Percentiles rank a stretch among this genome's conserved stretches.
Evolutionary conservation across 2,888 invertebrate genomes (phyloP).

Genomic region (Rhagonycha lutea): DNA sequence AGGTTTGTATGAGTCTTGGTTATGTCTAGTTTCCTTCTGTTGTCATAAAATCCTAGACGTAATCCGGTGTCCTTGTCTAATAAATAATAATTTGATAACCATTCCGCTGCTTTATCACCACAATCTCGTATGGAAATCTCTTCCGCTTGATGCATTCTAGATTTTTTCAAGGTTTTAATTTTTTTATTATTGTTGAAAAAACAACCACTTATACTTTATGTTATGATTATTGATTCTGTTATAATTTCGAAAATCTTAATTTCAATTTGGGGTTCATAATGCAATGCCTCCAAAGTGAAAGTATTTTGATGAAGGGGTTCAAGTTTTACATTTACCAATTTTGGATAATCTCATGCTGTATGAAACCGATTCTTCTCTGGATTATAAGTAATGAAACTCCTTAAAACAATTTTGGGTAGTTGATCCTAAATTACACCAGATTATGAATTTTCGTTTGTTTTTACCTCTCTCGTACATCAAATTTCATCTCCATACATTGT

Average conservation of each 20-base stretch:
- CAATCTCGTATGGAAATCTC: slow-evolving; percentile 57
- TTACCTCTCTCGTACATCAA: slow-evolving; percentile 46
- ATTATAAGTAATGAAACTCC: slow-evolving; percentile 48
- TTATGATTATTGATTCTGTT: slow-evolving; percentile 31
- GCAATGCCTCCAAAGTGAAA: slow-evolving; percentile 55
- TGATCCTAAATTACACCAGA: too few relatives aligned
- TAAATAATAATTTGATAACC: slow-evolving; percentile 60
- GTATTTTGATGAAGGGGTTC: slow-evolving; percentile 50
- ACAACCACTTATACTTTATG: slow-evolving; percentile 1
- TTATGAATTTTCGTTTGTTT: neutral
- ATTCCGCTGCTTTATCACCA: slow-evolving; percentile 63
- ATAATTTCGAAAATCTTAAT: slow-evolving; percentile 50
- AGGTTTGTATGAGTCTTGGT: slow-evolving; percentile 37
- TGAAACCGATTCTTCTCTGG: slow-evolving; percentile 52
- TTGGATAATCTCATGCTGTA: slow-evolving; percentile 55
- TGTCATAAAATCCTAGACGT: slow-evolving; percentile 50
- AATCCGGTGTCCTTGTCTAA: slow-evolving; percentile 44
- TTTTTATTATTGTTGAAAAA: neutral
- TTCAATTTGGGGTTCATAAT: slow-evolving; percentile 51
- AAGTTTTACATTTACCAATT: slow-evolving; percentile 55
- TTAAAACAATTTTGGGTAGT: neutral
- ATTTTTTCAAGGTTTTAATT: neutral
- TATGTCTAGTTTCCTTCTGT: slow-evolving; percentile 39
- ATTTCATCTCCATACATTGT: slow-evolving; percentile 26
- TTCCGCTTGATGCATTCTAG: slow-evolving; percentile 7